These are phyloP conservation scores for Lucinisca nassula DNA, from an alignment of 2,888 invertebrate genomes.

Conservation along the genomic window DNA sequence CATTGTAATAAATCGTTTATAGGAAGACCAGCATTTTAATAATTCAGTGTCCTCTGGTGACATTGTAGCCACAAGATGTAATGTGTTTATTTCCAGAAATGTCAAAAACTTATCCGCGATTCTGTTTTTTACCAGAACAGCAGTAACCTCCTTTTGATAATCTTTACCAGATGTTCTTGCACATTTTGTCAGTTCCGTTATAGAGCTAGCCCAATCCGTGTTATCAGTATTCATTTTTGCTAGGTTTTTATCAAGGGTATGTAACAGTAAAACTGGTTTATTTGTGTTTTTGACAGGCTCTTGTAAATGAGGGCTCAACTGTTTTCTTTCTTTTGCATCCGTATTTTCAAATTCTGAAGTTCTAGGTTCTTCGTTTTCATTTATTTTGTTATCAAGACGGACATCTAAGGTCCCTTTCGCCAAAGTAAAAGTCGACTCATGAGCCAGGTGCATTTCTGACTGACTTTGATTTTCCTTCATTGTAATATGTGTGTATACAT, in stretches of 20 bases:
- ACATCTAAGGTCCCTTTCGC: no score
- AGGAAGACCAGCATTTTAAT: slow-evolving; percentile 68
- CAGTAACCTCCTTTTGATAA: not conserved
- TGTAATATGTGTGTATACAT: no score
- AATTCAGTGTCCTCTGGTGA: not conserved
- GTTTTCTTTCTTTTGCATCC: not conserved
- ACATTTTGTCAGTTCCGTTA: not conserved
- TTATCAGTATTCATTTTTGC: not conserved
- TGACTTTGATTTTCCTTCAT: no score
- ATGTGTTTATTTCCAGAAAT: slow-evolving; percentile 22
- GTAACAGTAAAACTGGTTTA: not conserved
- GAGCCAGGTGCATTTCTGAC: no score
- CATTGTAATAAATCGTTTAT: slow-evolving; percentile 78
- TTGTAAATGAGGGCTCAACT: no score
- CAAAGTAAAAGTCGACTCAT: no score
- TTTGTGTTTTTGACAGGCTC: not conserved
- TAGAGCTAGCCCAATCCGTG: not conserved
- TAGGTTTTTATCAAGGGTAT: not conserved
- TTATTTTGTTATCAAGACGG: not conserved
- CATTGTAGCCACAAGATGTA: slow-evolving; percentile 10
- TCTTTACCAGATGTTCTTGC: not conserved
- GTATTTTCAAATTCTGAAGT: not conserved
- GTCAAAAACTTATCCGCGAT: not conserved
- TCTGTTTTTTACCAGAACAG: not conserved
- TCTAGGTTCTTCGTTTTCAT: not conserved